These are phyloP conservation scores for Octomys mimax DNA, from an alignment of 2,797 vertebrate species.

Conservation along the genomic window DNA sequence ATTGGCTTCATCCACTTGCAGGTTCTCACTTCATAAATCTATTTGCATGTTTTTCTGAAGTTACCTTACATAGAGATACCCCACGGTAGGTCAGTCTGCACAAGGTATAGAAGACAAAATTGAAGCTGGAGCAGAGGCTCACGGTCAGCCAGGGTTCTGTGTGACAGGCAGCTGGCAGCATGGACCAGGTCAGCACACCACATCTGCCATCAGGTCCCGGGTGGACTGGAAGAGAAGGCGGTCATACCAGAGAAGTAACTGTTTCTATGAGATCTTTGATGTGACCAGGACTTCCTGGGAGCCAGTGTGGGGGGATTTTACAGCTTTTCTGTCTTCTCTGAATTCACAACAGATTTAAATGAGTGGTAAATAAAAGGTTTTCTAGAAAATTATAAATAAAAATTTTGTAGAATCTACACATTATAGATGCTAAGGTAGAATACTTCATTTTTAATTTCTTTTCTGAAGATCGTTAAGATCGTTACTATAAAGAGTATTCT, in stretches of 20 bases:
- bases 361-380: slow-evolving; percentile 1
- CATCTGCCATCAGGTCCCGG: slow-evolving; percentile 97
- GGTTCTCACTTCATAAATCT: slow-evolving; percentile 93
- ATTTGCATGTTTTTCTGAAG: slow-evolving; percentile 87
- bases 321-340: neutral
- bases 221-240: slow-evolving; percentile 96
- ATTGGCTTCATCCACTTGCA: slow-evolving; percentile 90
- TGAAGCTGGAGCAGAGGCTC: slow-evolving; percentile 92
- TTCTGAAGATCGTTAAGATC: neutral
- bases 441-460: neutral
- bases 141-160: slow-evolving; percentile 96
- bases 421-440: neutral
- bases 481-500: slow-evolving; percentile 38
- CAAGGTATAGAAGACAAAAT: slow-evolving; percentile 97
- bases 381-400: slow-evolving; percentile 36
- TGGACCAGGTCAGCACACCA: slow-evolving; percentile 96
- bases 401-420: neutral
- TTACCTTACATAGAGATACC: slow-evolving; percentile 94
- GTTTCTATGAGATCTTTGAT: slow-evolving; percentile 95
- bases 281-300: slow-evolving; percentile 91
- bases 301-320: neutral
- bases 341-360: neutral
- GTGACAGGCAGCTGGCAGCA: slow-evolving; percentile 95
- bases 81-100: slow-evolving; percentile 97
- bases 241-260: slow-evolving; percentile 97